These are phyloP conservation scores for Butorides virescens DNA, from an alignment of 2,113 vertebrate species.

Conservation along the genomic window DNA sequence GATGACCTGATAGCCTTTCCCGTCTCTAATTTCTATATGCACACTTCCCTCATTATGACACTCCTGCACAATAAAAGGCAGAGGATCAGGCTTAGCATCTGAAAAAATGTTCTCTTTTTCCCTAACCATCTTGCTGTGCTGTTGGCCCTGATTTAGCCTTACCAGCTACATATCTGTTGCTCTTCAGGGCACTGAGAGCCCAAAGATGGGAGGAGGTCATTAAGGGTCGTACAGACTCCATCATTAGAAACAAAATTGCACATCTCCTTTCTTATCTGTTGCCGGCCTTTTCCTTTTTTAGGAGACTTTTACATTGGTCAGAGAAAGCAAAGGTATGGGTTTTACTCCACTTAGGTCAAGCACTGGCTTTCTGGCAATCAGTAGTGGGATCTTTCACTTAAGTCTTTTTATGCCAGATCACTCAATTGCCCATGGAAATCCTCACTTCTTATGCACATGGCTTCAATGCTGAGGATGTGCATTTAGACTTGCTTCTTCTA, in stretches of 20 bases:
- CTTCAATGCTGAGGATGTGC: not conserved
- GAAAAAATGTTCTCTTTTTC: conserved; percentile 13
- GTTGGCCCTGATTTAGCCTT: conserved; percentile 29
- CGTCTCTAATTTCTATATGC: conserved; percentile 42
- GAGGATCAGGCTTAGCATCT: conserved; percentile 10
- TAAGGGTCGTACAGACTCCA: not conserved
- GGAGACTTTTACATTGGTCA: not conserved
- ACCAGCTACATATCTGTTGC: not conserved
- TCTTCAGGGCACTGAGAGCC: not conserved
- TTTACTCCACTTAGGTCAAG: not conserved
- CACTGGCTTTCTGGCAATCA: not conserved
- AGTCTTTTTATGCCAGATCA: not conserved
- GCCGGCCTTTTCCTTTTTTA: not conserved
- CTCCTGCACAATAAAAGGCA: conserved; percentile 48
- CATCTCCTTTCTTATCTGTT: not conserved
- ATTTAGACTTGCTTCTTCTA: not conserved
- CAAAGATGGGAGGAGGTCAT: not conserved
- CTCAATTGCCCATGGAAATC: not conserved
- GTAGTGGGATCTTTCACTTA: not conserved
- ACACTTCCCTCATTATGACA: conserved; percentile 43
- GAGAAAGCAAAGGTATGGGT: not conserved
- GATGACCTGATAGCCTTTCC: conserved; percentile 44
- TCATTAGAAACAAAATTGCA: conserved; percentile 46
- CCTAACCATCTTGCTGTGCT: not conserved
- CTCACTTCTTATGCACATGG: not conserved